These are phyloP conservation scores for Hirtodrosophila cameraria DNA, from an alignment of 2,888 invertebrate genomes.

Conservation along the genomic window DNA sequence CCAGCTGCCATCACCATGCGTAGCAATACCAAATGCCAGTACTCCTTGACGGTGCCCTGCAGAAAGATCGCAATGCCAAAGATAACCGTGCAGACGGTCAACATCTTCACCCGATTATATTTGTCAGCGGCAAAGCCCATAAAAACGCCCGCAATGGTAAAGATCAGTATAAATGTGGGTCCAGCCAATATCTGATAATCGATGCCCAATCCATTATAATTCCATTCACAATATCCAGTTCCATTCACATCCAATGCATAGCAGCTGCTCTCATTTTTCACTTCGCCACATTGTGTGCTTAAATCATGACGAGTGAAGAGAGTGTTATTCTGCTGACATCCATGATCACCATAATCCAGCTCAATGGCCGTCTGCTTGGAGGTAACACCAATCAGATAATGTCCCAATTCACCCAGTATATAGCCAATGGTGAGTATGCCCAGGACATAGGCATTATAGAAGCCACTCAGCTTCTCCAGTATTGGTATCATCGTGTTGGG, in stretches of 20 bases:
- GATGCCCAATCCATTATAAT: conserved; percentile 95
- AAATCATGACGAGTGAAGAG: conserved; percentile 85
- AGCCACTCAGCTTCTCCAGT: conserved; percentile 86
- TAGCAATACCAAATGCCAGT: conserved; percentile 95
- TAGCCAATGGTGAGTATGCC: conserved; percentile 92
- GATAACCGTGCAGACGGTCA: conserved; percentile 90
- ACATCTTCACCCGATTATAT: conserved; percentile 89
- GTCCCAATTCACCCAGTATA: conserved; percentile 93
- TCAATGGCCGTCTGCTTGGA: conserved; percentile 94
- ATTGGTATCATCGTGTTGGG: conserved; percentile 78
- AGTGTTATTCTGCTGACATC: conserved; percentile 91
- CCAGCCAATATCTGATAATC: conserved; percentile 97
- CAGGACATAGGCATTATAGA: conserved; percentile 92
- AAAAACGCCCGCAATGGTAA: conserved; percentile 93
- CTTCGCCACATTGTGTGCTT: conserved; percentile 86
- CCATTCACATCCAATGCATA: conserved; percentile 88
- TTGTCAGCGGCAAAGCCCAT: conserved; percentile 93
- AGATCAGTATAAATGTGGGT: conserved; percentile 95
- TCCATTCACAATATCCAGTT: conserved; percentile 94
- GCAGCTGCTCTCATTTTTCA: conserved; percentile 87
- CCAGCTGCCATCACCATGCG: conserved; percentile 95
- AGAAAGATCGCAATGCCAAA: conserved; percentile 93
- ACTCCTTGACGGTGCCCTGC: conserved; percentile 93
- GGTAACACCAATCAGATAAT: conserved; percentile 94
- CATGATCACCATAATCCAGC: conserved; percentile 93